phyloP scores from a whole-genome alignment of 2,888 invertebrate genomes.

The Lithodes maja region DNA sequence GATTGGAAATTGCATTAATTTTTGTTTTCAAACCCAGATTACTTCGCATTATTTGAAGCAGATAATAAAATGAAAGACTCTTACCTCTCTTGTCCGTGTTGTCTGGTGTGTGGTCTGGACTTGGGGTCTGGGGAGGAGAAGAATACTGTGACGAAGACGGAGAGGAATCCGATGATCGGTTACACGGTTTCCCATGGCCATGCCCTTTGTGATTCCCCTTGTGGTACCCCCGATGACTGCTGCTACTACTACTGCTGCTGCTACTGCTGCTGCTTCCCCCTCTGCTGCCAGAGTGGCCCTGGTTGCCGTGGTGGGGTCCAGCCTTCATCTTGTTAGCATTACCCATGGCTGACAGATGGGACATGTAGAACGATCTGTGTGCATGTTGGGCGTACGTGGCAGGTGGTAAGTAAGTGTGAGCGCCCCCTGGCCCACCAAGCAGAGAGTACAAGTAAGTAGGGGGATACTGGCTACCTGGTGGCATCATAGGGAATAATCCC shows the following conservation, averaged over 20 bases:
- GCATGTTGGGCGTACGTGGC: slow-evolving; percentile 51
- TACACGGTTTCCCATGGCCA: slow-evolving; percentile 34
- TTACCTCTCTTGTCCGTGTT: slow-evolving; percentile 52
- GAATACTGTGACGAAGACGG: slow-evolving; percentile 70
- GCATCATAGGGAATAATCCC: slow-evolving; percentile 54
- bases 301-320: slow-evolving; percentile 34
- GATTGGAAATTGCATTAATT: too few species aligned
- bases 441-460: slow-evolving; percentile 33
- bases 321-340: slow-evolving; percentile 39
- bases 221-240: slow-evolving; percentile 48
- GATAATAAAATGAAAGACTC: not conserved
- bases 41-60: too few species aligned
- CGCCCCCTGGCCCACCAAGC: slow-evolving; percentile 28
- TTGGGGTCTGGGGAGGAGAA: slow-evolving; percentile 70
- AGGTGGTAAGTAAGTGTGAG: slow-evolving; percentile 48
- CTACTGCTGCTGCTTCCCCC: slow-evolving; percentile 67
- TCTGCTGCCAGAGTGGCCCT: slow-evolving; percentile 53
- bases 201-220: slow-evolving; percentile 53
- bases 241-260: slow-evolving; percentile 65
- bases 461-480: slow-evolving; percentile 50
- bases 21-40: too few species aligned
- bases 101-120: slow-evolving; percentile 67
- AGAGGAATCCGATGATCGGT: slow-evolving; percentile 66
- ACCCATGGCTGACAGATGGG: slow-evolving; percentile 41
- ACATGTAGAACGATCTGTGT: slow-evolving; percentile 39